Base-by-base conservation (phyloP, 2,888 invertebrate genomes). In the Drosophila emarginata region DNA sequence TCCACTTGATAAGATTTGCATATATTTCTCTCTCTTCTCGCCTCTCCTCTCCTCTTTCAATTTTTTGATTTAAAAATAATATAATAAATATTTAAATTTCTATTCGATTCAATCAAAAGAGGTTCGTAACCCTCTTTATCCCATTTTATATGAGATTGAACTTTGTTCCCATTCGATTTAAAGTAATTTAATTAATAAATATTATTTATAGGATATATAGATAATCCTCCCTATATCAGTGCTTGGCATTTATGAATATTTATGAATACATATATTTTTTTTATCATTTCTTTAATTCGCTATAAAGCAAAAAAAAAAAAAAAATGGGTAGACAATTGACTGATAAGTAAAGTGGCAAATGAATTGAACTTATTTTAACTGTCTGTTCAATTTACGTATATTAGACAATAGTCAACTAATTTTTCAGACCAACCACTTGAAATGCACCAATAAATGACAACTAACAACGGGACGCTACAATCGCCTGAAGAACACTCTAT, bases 291-390 rank as follows among this genome's bases (percentile, higher is more conserved):
- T 57, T 14, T 14, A 32, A 32, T 58, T 9, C n/a, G 36, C 5
- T 1, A 12, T n/a, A 40, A 11, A n/a, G 12, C n/a, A 23, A 50
- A 21, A 36, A 36, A 56, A 60, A 60, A 57, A 56, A 59, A 64
- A 70, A 64, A n/a, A n/a, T n/a, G n/a, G n/a, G n/a, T n/a, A n/a
- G 59, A 64, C 26, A 15, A 28, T 54, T 64, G 72, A 60, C 72
- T 60, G 71, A 71, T 72, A 72, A 72, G 28, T 52, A 26, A 53
- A 64, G 65, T 58, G 66, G 50, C 64, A 63, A 70, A 64, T 64
- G 72, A 70, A 71, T 70, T 70, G 72, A 71, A 60, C 72, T 45
- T 52, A 45, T 72, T 26, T 32, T 32, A 32, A 64, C 56, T 72
- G 72, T 72, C 72, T 72, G 32, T 36, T 32, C 64, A 64, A 72